Evolutionary conservation across 2,888 invertebrate species (phyloP).

Genomic region (Thereva unica): DNA sequence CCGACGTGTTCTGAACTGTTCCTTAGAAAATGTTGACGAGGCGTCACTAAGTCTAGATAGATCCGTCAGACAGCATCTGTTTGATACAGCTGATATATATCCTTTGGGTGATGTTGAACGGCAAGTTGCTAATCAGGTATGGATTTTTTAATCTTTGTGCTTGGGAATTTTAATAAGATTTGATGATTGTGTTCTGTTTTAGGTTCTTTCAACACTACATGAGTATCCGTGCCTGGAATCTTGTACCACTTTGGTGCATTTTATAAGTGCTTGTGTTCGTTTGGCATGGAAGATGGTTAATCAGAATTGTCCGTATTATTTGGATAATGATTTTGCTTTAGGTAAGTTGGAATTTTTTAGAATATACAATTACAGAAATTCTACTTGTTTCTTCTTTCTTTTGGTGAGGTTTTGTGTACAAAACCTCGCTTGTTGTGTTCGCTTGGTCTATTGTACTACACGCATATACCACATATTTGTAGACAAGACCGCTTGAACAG

Average conservation of each 20-base stretch:
- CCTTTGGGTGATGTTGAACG: slow-evolving; percentile 70
- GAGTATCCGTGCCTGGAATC: slow-evolving; percentile 88
- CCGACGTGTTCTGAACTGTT: slow-evolving; percentile 64
- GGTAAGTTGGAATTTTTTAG: slow-evolving; percentile 54
- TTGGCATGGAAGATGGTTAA: slow-evolving; percentile 87
- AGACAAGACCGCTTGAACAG: too few species aligned
- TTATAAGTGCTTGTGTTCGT: slow-evolving; percentile 79
- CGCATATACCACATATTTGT: too few species aligned
- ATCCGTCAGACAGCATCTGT: slow-evolving; percentile 68
- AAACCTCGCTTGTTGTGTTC: too few species aligned
- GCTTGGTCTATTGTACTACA: too few species aligned
- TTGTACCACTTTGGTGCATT: slow-evolving; percentile 77
- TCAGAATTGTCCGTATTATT: slow-evolving; percentile 68
- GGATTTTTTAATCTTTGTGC: slow-evolving; percentile 5
- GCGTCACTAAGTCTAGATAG: slow-evolving; percentile 60
- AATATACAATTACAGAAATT: slow-evolving; percentile 3
- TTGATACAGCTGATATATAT: slow-evolving; percentile 72
- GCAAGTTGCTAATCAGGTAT: slow-evolving; percentile 67
- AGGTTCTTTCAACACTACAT: slow-evolving; percentile 86
- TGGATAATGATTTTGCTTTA: slow-evolving; percentile 72
- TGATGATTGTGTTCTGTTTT: slow-evolving; percentile 46
- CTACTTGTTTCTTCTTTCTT: slow-evolving; percentile 5
- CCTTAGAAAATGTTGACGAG: slow-evolving; percentile 58
- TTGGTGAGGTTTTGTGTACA: too few species aligned
- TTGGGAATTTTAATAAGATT: slow-evolving; percentile 27